phyloP scores from a whole-genome alignment of 2,113 vertebrate genomes.

The Ceyx melanurus region DNA sequence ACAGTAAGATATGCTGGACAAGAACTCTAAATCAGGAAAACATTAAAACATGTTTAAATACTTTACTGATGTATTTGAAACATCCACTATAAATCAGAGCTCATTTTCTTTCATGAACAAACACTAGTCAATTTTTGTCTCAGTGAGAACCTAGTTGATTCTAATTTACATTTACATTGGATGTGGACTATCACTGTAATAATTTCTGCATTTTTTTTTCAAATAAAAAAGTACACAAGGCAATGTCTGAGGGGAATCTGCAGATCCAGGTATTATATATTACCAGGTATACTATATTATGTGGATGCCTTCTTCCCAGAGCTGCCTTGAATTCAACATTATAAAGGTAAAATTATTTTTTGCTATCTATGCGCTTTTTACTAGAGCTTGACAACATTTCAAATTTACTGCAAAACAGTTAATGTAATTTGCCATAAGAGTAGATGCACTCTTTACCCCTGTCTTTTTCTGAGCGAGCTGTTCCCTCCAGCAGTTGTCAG shows the following conservation, averaged over 20 bases:
- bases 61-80: neutral
- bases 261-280: neutral
- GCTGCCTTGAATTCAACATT: neutral
- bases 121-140: neutral
- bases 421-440: neutral
- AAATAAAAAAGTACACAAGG: fast-evolving
- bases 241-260: neutral
- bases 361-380: neutral
- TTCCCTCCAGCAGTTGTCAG: neutral
- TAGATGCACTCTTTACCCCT: neutral
- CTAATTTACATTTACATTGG: neutral
- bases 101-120: neutral
- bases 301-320: neutral
- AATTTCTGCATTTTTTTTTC: neutral
- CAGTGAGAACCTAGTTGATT: neutral
- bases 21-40: neutral
- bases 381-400: neutral
- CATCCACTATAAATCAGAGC: neutral
- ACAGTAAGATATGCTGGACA: neutral
- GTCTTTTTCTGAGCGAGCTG: neutral
- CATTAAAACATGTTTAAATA: neutral
- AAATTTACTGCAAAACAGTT: neutral
- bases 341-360: neutral
- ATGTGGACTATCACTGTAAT: neutral
- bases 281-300: neutral